Evolutionary conservation across 2,888 invertebrate genomes (phyloP).

Genomic region (Eristalinus aeneus): DNA sequence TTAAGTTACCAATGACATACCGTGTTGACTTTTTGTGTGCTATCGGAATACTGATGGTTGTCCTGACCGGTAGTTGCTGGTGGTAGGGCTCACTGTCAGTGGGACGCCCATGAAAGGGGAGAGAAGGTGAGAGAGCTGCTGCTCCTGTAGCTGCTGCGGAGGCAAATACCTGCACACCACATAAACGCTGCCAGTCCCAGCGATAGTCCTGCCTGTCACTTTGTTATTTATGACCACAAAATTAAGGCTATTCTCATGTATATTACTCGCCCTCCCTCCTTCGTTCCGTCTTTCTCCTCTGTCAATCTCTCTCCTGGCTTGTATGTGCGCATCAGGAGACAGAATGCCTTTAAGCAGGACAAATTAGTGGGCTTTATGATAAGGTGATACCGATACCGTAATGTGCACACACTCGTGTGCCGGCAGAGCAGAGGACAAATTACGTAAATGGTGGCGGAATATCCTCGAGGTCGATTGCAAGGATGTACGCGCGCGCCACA

Average conservation of each 20-base stretch:
- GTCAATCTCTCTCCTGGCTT: not conserved
- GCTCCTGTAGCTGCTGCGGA: not conserved
- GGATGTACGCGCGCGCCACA: slow-evolving; percentile 2
- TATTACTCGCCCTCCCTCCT: slow-evolving; percentile 53
- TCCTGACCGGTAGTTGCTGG: slow-evolving; percentile 1
- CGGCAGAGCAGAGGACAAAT: slow-evolving; percentile 55
- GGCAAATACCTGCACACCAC: slow-evolving; percentile 19
- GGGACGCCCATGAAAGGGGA: not conserved
- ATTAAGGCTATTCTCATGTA: slow-evolving; percentile 71
- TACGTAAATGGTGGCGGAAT: slow-evolving; percentile 54
- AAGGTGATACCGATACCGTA: slow-evolving; percentile 46
- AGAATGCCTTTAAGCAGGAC: slow-evolving; percentile 67
- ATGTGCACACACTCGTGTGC: slow-evolving; percentile 2
- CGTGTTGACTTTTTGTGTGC: slow-evolving; percentile 66
- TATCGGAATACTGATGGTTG: slow-evolving; percentile 63
- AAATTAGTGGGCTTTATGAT: slow-evolving; percentile 71
- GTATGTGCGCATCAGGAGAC: not conserved
- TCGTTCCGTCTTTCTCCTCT: not conserved
- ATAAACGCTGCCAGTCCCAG: slow-evolving; percentile 46
- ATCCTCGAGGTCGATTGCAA: slow-evolving; percentile 51
- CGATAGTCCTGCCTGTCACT: slow-evolving; percentile 70
- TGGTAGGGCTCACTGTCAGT: not conserved
- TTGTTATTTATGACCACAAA: slow-evolving; percentile 71
- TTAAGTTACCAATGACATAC: slow-evolving; percentile 71
- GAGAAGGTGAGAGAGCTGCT: not conserved